Conservation (phyloP, 2,113 vertebrate genomes). For the Murina feae region DNA sequence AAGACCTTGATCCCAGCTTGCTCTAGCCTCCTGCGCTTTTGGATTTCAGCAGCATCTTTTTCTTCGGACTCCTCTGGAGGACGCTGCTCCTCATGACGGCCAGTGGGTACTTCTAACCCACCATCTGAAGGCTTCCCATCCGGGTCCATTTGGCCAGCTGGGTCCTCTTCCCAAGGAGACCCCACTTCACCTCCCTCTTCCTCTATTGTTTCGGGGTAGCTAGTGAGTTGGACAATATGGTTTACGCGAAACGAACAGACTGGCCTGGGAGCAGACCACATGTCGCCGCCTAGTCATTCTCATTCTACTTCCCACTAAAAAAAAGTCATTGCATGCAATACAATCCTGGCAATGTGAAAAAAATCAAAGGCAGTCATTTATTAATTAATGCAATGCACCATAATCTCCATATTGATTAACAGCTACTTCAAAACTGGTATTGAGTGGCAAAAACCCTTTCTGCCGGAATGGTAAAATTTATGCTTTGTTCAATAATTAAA, state of each 20-base stretch:
- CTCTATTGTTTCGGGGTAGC: slow-evolving; percentile 83
- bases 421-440: not conserved
- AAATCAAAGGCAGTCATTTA: not conserved
- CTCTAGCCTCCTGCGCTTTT: slow-evolving; percentile 85
- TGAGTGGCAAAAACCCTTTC: not conserved
- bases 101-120: not conserved
- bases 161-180: slow-evolving; percentile 70
- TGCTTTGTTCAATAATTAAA: slow-evolving; percentile 9
- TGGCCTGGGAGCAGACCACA: not conserved
- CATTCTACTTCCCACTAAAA: not conserved
- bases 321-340: not conserved
- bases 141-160: not conserved
- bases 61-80: slow-evolving; percentile 74
- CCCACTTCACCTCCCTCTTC: slow-evolving; percentile 82
- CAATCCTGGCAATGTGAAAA: not conserved
- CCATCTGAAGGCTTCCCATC: not conserved
- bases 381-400: not conserved
- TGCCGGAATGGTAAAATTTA: not conserved
- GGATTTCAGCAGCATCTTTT: slow-evolving; percentile 82
- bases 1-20: slow-evolving; percentile 93
- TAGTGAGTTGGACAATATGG: slow-evolving; percentile 79
- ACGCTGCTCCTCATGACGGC: slow-evolving; percentile 38
- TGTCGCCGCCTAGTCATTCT: not conserved
- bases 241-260: slow-evolving; percentile 64
- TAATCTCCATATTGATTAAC: not conserved